A percentile compares a stretch with the other conserved stretches of the same genome.
Evolutionary conservation across 30 jellyfish, hydroid and myxozoan genomes (phyloP).

Genomic region (Clytia hemisphaerica): DNA sequence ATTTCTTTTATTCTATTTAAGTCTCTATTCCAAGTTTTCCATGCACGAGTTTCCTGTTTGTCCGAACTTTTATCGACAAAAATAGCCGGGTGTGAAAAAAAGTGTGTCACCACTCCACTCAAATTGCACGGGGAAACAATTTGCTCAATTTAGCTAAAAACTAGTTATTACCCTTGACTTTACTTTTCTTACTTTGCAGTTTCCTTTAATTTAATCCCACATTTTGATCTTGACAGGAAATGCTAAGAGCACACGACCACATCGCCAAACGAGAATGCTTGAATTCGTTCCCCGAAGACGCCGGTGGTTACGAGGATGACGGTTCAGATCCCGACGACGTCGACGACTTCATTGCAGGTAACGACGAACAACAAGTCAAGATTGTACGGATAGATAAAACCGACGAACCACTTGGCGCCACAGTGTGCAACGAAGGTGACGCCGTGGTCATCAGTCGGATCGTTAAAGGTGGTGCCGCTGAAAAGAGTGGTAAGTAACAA

Average conservation of each 20-base stretch:
- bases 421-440: conserved; percentile 90
- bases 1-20: too few relatives aligned
- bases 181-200: neutral
- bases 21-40: too few relatives aligned
- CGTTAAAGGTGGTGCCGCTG: conserved; percentile 99
- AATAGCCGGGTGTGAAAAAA: too few relatives aligned
- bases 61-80: too few relatives aligned
- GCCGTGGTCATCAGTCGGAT: conserved; percentile 93
- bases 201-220: too few relatives aligned
- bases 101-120: too few relatives aligned
- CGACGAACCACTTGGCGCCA: conserved; percentile 92
- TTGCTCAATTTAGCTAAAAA: too few relatives aligned
- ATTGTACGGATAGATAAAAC: conserved; percentile 91
- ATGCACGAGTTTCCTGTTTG: too few relatives aligned
- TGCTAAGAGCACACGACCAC: conserved; percentile 64
- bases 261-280: conserved; percentile 74
- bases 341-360: neutral
- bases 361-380: conserved; percentile 63
- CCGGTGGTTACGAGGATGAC: conserved; percentile 22
- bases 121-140: too few relatives aligned
- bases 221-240: conserved; percentile 14
- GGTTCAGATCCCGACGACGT: conserved; percentile 13
- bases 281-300: conserved; percentile 28
- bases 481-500: conserved; percentile 80
- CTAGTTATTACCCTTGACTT: too few relatives aligned